Evolutionary conservation across 2,797 vertebrate genomes (phyloP).

Genomic region (Sebastes alutus): DNA sequence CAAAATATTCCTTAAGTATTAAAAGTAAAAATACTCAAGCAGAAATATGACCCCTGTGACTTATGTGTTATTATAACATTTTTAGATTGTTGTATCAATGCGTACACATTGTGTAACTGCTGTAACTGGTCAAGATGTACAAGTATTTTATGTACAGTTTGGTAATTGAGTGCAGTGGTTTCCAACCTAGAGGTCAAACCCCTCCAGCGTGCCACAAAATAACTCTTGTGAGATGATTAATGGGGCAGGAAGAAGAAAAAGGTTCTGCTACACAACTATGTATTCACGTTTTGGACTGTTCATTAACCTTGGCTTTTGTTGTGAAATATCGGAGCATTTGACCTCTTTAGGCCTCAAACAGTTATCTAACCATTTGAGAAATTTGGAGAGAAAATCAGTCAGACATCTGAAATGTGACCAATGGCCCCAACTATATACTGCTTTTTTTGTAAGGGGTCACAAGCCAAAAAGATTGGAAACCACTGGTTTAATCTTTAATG

Average conservation of each 20-base stretch:
- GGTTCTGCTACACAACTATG: neutral
- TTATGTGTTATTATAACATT: neutral
- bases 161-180: neutral
- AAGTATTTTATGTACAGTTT: neutral
- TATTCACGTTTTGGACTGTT: neutral
- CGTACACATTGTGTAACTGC: neutral
- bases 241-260: neutral
- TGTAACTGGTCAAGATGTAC: neutral
- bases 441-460: too few species aligned
- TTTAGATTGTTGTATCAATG: neutral
- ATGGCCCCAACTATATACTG: fast-evolving
- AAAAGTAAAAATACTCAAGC: neutral
- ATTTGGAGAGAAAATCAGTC: neutral
- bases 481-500: neutral
- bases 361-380: neutral
- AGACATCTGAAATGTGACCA: neutral
- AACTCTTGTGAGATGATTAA: neutral
- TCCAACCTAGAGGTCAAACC: neutral
- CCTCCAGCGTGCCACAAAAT: neutral
- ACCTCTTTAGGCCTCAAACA: neutral
- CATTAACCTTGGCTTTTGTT: neutral
- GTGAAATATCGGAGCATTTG: neutral
- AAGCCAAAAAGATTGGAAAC: neutral
- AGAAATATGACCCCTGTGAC: neutral
- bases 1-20: neutral